A percentile compares a stretch with the other conserved stretches of the same genome.
Evolutionary conservation across 2,797 vertebrate species (phyloP).

Genomic region (Micrastur ruficollis): DNA sequence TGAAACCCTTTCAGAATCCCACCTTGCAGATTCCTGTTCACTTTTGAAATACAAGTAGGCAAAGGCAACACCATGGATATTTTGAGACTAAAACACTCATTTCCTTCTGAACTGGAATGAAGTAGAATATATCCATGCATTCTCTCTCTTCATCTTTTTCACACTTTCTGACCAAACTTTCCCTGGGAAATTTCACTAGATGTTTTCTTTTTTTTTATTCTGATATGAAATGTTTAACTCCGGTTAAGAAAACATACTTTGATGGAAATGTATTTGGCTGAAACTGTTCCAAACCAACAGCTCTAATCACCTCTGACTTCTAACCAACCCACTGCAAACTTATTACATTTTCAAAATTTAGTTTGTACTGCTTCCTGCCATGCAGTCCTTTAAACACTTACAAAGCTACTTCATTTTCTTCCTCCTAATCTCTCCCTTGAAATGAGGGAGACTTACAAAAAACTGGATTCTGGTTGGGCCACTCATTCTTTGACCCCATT

Average conservation of each 20-base stretch:
- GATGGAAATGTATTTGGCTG: slow-evolving; percentile 3
- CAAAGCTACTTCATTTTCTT: neutral
- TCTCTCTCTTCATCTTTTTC: neutral
- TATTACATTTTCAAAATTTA: neutral
- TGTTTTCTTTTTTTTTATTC: neutral
- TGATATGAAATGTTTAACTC: neutral
- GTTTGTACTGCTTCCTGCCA: neutral
- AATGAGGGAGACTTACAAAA: neutral
- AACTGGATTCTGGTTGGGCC: neutral
- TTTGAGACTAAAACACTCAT: neutral
- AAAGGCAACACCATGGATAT: neutral
- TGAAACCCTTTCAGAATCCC: neutral
- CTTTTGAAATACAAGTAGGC: neutral
- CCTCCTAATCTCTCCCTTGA: neutral
- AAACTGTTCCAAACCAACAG: neutral
- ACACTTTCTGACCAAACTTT: neutral
- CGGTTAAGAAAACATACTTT: slow-evolving; percentile 34
- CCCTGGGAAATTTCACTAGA: neutral
- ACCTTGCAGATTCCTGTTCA: neutral
- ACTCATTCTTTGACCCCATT: neutral
- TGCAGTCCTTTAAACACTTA: neutral
- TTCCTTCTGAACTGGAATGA: neutral
- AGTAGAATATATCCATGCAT: neutral
- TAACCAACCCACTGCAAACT: neutral
- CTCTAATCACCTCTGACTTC: neutral